A percentile compares a stretch with the other conserved stretches of the same genome.
These are phyloP conservation scores for Aplysina aerophoba DNA, from an alignment of 37 sponge, comb jelly and placozoan species.

Conservation along the genomic window DNA sequence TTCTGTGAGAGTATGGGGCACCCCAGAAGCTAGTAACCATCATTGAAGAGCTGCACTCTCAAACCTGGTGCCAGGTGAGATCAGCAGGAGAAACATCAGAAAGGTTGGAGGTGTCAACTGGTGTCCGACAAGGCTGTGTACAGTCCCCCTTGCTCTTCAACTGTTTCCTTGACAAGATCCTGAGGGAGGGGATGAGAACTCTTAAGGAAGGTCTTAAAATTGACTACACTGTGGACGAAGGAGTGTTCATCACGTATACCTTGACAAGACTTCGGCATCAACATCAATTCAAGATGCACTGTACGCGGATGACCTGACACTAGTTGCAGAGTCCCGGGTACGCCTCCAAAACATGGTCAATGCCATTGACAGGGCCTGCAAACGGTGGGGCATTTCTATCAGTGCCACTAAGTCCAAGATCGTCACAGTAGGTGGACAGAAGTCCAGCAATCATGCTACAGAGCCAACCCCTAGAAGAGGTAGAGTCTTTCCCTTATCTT, in stretches of 20 bases:
- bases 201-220: not conserved
- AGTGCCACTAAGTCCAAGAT: not conserved
- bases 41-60: not conserved
- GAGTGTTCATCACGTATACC: not conserved
- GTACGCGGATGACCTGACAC: conserved; percentile 14
- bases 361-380: not conserved
- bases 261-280: not conserved
- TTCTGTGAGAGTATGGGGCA: not conserved
- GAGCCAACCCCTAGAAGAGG: not conserved
- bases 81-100: not conserved
- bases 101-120: not conserved
- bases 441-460: not conserved
- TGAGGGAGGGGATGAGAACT: not conserved
- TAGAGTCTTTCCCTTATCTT: not conserved
- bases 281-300: not conserved
- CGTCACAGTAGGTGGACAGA: not conserved
- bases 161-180: not conserved
- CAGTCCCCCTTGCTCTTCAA: conserved; percentile 8
- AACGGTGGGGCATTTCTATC: not conserved
- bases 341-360: not conserved
- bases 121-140: conserved; percentile 8
- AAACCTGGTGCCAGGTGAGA: not conserved
- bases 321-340: not conserved
- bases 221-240: not conserved
- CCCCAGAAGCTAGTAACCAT: not conserved